Evolutionary conservation across 2,113 vertebrate genomes (phyloP), one percentile per base, ranked within the genome.

Genomic region (Casuarius casuarius): DNA sequence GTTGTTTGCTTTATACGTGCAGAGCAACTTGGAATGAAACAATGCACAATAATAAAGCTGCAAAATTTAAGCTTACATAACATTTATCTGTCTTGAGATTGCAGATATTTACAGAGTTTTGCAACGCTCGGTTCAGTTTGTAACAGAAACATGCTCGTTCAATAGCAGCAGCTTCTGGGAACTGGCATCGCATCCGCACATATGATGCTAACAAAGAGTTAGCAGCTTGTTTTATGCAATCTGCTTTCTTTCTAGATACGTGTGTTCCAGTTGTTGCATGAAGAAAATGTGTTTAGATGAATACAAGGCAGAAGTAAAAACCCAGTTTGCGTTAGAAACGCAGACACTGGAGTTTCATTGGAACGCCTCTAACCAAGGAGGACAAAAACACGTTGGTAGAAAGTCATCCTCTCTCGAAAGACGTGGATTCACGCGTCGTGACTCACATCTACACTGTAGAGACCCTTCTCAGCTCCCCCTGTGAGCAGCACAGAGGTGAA

Each of bases 101-200:
- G 56, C 33, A 83, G 85, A 56, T 70, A 4, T 44, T 92, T 88
- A 33, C 22, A 88, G 71, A 94, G 56, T 46, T 23, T 58, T 85
- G 77, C 51, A 87, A 51, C 9, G 10, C 38, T 49, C 7, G 1
- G 12, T 2, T 58, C 75, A 25, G 19, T 79, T 88, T 4, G 2
- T 52, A 61, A 67, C 44, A 75, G 79, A 93, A 40, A 7, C 2
- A 1, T 19, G 28, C 26, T 82, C 29, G 11, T 28, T 42, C 73
- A 65, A n/a, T 70, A 74, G 84, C 93, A 97, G 97, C 96, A 85
- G 96, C 94, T 97, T 83, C 94, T 97, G 96, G 94, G 94, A 88
- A 28, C 10, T 95, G 97, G 95, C 94, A 95, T 90, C 56, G 23
- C 68, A 49, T 93, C 66, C 91, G 85, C 91, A 85, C 93, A 66